Evolutionary conservation across 2,888 invertebrate genomes (phyloP).

Genomic region (Heteromyza rotundicornis): DNA sequence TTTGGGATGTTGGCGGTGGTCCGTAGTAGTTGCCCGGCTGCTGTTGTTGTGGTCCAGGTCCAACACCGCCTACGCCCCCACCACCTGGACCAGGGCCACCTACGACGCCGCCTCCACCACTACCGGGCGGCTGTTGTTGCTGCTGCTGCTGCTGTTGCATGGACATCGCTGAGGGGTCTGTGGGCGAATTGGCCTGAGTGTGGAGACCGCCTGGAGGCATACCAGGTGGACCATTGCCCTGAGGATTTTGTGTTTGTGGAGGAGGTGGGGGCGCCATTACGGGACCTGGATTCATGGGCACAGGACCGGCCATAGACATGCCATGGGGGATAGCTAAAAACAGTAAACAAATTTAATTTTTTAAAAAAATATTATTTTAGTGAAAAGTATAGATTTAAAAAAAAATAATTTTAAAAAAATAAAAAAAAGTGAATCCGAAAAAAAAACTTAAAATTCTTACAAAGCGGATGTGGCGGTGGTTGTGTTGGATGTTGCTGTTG

Average conservation of each 20-base stretch:
- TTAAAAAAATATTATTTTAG: neutral
- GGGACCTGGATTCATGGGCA: slow-evolving; percentile 56
- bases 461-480: slow-evolving; percentile 53
- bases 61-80: slow-evolving; percentile 38
- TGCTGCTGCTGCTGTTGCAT: slow-evolving; percentile 46
- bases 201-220: slow-evolving; percentile 42
- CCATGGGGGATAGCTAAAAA: slow-evolving; percentile 59
- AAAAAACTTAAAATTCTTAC: slow-evolving; percentile 52
- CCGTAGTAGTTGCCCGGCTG: slow-evolving; percentile 45
- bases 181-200: slow-evolving; percentile 52
- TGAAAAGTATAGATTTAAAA: neutral
- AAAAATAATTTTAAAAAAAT: slow-evolving; percentile 15
- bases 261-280: slow-evolving; percentile 59
- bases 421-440: slow-evolving; percentile 23
- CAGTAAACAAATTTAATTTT: slow-evolving; percentile 1
- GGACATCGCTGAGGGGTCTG: slow-evolving; percentile 47
- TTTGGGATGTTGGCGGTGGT: slow-evolving; percentile 49
- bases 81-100: slow-evolving; percentile 40
- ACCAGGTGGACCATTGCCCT: slow-evolving; percentile 46
- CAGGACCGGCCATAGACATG: slow-evolving; percentile 55
- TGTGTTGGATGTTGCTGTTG: slow-evolving; percentile 38
- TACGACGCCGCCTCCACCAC: slow-evolving; percentile 36
- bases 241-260: slow-evolving; percentile 55
- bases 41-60: slow-evolving; percentile 37
- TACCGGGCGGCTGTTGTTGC: slow-evolving; percentile 30